Base-by-base conservation (phyloP, 2,888 invertebrate species). In the Acanthopleura granulata region DNA sequence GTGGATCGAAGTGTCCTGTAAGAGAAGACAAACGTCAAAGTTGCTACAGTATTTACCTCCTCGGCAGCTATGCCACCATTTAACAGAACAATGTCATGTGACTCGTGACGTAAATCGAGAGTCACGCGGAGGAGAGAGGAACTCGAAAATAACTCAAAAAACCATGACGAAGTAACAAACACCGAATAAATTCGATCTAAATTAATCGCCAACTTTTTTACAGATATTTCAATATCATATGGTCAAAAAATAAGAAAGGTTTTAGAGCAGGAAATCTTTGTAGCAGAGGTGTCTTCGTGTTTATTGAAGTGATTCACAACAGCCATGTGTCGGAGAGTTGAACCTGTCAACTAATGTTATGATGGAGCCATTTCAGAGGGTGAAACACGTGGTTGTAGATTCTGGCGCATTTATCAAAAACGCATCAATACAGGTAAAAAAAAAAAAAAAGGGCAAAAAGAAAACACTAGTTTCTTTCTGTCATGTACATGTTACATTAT, bases 381-480 rank as follows among this genome's bases (percentile, higher is more conserved):
- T 97, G 22, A 93, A 95, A 87, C 94, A 95, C 92, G 93, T 98
- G 80, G 93, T 98, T 40, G 97, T 97, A 12, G 99, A 99, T 91
- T 96, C 98, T 0, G 95, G 95, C 78, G 97, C 96, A 30, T 98
- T 99, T 88, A 95, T 99, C 75, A 94, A 95, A 91, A 95, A 96
- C 89, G 95, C 94, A 50, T 94, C 94, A 74, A 91, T 98, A 57
- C 95, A 95, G 91, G 96, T 96, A 91, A 91, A 82, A 40, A 40
- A 9, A 40, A 40, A 9, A 40, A 6, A 40, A 40, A 3, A 78
- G 27, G 49, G 49, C 29, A 16, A 25, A 6, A 49, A 62, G 50
- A n/a, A 49, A 27, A 0, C 16, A 18, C 0, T 40, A 15, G 49
- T 30, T 18, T 49, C 6, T 40, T 72, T 72, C 18, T 49, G 22